Percentiles rank a stretch among this genome's conserved stretches.
phyloP scores from a whole-genome alignment of 1,140 invertebrate species.

The Leptinotarsa lineolata region DNA sequence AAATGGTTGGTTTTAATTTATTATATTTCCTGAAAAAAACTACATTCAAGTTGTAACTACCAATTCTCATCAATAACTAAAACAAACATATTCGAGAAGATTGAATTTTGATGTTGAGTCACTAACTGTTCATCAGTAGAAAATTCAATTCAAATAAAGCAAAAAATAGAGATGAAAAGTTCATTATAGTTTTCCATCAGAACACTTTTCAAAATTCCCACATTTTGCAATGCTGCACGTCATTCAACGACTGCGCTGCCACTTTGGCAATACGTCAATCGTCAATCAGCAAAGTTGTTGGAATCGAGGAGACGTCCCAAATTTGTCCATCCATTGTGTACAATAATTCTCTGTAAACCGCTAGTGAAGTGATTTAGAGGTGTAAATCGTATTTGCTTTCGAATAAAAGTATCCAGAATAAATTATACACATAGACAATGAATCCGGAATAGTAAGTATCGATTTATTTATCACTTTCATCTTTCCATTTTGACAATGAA shows the following conservation, averaged over 20 bases:
- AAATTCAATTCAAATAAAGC: no score
- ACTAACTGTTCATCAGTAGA: no score
- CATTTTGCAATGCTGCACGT: no score
- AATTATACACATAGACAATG: constrained; percentile 43
- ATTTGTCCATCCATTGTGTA: constrained; percentile 32
- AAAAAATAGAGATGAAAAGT: no score
- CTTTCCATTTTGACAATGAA: constrained; percentile 34
- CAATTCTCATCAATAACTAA: no score
- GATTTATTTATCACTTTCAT: constrained; percentile 47
- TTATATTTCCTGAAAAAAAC: no score
- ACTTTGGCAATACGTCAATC: constrained; percentile 34
- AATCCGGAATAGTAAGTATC: constrained; percentile 57
- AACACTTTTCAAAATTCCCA: no score
- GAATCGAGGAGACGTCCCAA: constrained; percentile 16
- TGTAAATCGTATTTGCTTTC: constrained; percentile 26
- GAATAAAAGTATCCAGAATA: constrained; percentile 7
- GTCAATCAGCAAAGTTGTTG: constrained; percentile 32
- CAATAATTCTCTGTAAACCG: constrained; percentile 20
- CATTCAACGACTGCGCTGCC: constrained; percentile 28
- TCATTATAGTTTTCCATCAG: no score
- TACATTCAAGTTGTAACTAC: no score
- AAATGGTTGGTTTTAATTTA: no score
- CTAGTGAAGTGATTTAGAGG: constrained; percentile 15
- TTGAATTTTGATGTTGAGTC: no score
- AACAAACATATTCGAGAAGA: no score